phyloP scores from a whole-genome alignment of 30 jellyfish, hydroid and myxozoan species.

The Turritopsis rubra region DNA sequence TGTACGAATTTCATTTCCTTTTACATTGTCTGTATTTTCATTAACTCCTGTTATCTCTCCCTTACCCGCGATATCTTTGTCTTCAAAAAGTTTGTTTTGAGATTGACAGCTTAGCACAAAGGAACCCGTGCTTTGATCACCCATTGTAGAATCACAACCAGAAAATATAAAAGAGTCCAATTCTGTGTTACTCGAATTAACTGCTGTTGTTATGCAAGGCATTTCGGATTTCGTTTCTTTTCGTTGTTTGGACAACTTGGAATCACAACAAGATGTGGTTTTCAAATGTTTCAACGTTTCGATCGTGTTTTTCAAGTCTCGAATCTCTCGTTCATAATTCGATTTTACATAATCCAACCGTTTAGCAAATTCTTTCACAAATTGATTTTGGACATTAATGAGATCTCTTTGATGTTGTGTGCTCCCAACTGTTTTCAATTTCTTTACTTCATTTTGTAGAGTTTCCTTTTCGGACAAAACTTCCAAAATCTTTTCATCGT shows the following conservation, averaged over 20 bases:
- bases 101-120: neutral
- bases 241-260: neutral
- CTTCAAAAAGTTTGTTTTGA: neutral
- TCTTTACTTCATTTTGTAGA: conserved; percentile 32
- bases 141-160: neutral
- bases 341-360: conserved; percentile 60
- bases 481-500: conserved; percentile 37
- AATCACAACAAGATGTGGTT: neutral
- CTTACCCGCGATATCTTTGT: neutral
- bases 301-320: conserved; percentile 36
- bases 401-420: conserved; percentile 43
- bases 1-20: conserved; percentile 1
- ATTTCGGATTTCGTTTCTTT: neutral
- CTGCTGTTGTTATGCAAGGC: neutral
- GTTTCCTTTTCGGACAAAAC: conserved; percentile 51
- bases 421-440: conserved; percentile 20
- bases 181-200: neutral
- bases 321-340: conserved; percentile 79
- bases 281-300: conserved; percentile 5
- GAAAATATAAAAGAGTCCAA: neutral
- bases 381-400: conserved; percentile 49
- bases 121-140: neutral
- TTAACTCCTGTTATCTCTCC: neutral
- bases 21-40: neutral
- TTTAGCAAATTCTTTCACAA: conserved; percentile 69